Evolutionary conservation across 2,888 invertebrate genomes (phyloP), one percentile per base, ranked within the genome.

Genomic region (Pachydiplax longipennis): DNA sequence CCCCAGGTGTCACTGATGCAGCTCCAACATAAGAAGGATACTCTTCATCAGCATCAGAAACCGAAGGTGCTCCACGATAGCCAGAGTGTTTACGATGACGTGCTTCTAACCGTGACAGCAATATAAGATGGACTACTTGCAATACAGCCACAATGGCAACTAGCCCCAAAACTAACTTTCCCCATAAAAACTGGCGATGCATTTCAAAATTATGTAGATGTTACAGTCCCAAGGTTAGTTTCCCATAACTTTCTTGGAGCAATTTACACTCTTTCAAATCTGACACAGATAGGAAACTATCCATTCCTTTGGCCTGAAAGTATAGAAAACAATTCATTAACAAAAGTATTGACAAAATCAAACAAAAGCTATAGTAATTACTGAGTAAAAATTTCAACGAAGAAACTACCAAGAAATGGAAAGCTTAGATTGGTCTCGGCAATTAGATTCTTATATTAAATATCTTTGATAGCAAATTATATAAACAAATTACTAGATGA

Each of bases 101-200:
- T 15, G 92, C 92, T 91, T 93, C 93, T n/a, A 93, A 91, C n/a
- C 92, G 92, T 90, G 92, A 93, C 25, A 93, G 91, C 31, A 93
- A 91, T 35, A 93, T 92, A 25, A 93, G 91, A 91, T 93, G 93
- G 37, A 93, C 92, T 35, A 93, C 92, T 91, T 93, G 93, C 10
- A 93, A 91, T n/a, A 93, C 91, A 83, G 93, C 93, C 31, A 93
- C 92, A 40, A 93, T 91, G 35, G 92, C 92, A 40, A 93, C 92
- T 90, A 93, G 91, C 61, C 93, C 91, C 83, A 93, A 91, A 53
- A 93, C 92, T 91, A 92, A 91, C 91, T 92, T 92, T 53, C 92
- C 92, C 92, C 92, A 92, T 81, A 92, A 91, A 87, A 92, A 92
- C 18, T 81, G 82, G 87, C 92, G 92, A 83, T 92, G 92, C 92